A percentile compares a stretch with the other conserved stretches of the same genome.
Conservation (phyloP, 2,888 invertebrate species). For the Dicranocentrus wangi region DNA sequence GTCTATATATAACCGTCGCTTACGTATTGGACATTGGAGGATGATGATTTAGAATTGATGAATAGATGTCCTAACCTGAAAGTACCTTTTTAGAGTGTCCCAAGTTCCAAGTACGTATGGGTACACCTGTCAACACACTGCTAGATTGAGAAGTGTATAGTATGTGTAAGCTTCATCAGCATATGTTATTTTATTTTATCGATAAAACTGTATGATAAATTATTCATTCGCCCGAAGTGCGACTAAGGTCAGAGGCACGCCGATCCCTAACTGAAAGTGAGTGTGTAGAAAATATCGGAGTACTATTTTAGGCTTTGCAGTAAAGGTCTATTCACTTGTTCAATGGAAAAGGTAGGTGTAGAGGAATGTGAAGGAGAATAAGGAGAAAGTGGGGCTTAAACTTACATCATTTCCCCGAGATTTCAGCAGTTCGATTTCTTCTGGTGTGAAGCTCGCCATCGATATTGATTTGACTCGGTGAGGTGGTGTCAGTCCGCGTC, state of each 20-base stretch:
- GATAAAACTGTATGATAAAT: conserved; percentile 34
- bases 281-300: too few species aligned
- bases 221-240: conserved; percentile 14
- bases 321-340: neutral
- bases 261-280: too few species aligned
- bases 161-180: neutral
- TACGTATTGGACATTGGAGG: too few species aligned
- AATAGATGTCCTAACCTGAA: too few species aligned
- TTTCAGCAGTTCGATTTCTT: conserved; percentile 94
- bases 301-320: too few species aligned
- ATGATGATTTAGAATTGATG: too few species aligned
- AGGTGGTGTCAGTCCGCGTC: conserved; percentile 97
- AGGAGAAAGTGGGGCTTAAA: too few species aligned
- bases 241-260: neutral
- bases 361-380: neutral
- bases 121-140: too few species aligned
- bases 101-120: too few species aligned
- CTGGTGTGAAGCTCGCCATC: conserved; percentile 96
- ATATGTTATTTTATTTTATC: conserved; percentile 10
- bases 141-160: too few species aligned
- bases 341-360: neutral
- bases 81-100: too few species aligned
- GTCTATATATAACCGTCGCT: too few species aligned
- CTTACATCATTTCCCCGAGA: conserved; percentile 89
- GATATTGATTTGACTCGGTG: conserved; percentile 99